phyloP scores from a whole-genome alignment of 1,140 invertebrate genomes.

The Cryptotermes secundus region DNA sequence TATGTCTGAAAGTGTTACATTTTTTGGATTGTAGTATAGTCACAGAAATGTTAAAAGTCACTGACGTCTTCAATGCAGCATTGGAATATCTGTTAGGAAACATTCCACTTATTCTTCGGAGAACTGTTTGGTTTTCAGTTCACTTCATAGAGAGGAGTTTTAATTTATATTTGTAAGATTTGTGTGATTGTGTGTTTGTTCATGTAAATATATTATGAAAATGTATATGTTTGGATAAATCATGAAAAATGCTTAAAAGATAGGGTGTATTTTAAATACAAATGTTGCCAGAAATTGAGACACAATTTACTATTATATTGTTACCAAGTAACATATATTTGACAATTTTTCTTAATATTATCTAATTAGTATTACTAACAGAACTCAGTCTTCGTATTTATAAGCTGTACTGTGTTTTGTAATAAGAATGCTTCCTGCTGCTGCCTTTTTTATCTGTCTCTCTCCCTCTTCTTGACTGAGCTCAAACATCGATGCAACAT shows the following conservation, averaged over 20 bases:
- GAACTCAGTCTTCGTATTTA: neutral
- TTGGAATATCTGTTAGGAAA: neutral
- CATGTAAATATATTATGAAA: constrained; percentile 20
- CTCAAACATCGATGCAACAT: neutral
- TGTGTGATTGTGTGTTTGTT: neutral
- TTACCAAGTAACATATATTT: constrained; percentile 27
- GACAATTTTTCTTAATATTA: neutral
- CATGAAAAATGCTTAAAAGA: neutral
- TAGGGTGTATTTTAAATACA: constrained; percentile 30
- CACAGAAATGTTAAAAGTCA: too few species aligned
- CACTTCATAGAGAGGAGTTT: neutral
- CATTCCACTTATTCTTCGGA: neutral
- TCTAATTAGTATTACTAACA: neutral
- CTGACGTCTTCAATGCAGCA: neutral
- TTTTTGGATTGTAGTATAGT: too few species aligned
- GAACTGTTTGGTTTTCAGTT: neutral
- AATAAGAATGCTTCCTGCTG: neutral
- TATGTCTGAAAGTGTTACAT: too few species aligned
- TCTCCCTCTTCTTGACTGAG: neutral
- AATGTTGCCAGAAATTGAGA: constrained; percentile 28
- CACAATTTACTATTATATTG: constrained; percentile 25
- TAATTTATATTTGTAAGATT: neutral
- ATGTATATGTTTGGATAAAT: neutral
- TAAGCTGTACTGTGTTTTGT: neutral
- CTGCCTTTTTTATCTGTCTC: too few species aligned